A percentile compares a stretch with the other conserved stretches of the same genome.
phyloP scores from a whole-genome alignment of 2,888 invertebrate genomes.

The Brenthis daphne region DNA sequence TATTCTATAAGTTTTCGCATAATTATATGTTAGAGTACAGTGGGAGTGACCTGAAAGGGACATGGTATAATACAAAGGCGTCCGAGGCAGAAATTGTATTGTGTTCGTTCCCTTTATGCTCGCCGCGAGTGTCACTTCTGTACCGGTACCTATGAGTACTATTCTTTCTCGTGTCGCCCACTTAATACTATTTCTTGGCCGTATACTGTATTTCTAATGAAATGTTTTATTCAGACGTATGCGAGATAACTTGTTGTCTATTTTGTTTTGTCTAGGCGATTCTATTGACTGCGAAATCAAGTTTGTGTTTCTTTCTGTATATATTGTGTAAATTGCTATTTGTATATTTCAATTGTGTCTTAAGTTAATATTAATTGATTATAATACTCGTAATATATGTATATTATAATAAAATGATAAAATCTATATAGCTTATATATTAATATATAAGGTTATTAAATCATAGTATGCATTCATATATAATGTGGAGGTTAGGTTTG shows the following conservation, averaged over 20 bases:
- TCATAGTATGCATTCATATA: no score
- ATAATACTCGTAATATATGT: no score
- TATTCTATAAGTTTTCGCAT: constrained; percentile 39
- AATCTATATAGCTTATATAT: no score
- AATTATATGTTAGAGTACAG: constrained; percentile 70
- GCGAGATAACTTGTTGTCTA: constrained; percentile 2
- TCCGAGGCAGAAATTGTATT: constrained; percentile 73
- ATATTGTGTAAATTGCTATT: not conserved
- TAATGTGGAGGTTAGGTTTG: no score
- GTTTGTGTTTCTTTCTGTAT: constrained; percentile 1
- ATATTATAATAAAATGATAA: no score
- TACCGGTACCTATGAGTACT: constrained; percentile 50
- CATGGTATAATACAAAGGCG: constrained; percentile 67
- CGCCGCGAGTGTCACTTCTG: constrained; percentile 58
- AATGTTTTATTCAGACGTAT: constrained; percentile 43
- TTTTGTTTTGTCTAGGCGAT: constrained; percentile 10
- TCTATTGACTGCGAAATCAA: constrained; percentile 7
- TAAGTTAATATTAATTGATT: not conserved
- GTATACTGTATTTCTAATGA: constrained; percentile 44
- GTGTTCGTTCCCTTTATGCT: constrained; percentile 63
- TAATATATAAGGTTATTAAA: no score
- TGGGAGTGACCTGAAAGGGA: constrained; percentile 77
- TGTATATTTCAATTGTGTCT: not conserved
- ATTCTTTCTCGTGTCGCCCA: constrained; percentile 65
- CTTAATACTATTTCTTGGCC: constrained; percentile 50